A percentile compares a stretch with the other conserved stretches of the same genome.
phyloP scores from a whole-genome alignment of 2,888 invertebrate genomes.

The Melangyna quadrimaculata region DNA sequence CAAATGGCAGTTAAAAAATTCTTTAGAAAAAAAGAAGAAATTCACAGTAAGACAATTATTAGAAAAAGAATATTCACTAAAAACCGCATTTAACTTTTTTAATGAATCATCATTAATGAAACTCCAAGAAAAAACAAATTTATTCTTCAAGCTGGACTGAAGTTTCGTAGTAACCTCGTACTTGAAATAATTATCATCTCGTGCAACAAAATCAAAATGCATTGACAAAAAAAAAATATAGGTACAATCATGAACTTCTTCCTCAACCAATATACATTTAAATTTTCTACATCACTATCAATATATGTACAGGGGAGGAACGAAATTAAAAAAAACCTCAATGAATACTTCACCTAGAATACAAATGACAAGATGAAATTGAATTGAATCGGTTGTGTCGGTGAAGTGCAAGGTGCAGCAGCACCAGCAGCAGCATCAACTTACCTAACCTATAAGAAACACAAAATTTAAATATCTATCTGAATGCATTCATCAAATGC shows the following conservation, averaged over 20 bases:
- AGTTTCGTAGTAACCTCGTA: slow-evolving; percentile 60
- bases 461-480: slow-evolving; percentile 50
- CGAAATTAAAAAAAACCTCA: slow-evolving; percentile 32
- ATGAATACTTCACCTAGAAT: slow-evolving; percentile 62
- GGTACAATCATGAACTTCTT: slow-evolving; percentile 27
- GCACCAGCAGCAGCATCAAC: slow-evolving; percentile 56
- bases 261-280: slow-evolving; percentile 35
- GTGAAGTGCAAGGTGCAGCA: slow-evolving; percentile 56
- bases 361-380: slow-evolving; percentile 66
- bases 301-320: neutral
- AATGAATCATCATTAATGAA: neutral
- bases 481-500: slow-evolving; percentile 64
- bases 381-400: slow-evolving; percentile 42
- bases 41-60: neutral
- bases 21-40: neutral
- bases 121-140: neutral
- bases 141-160: slow-evolving; percentile 36
- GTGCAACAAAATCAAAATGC: slow-evolving; percentile 30
- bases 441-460: slow-evolving; percentile 19
- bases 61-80: neutral
- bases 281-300: slow-evolving; percentile 4
- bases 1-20: neutral
- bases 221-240: neutral
- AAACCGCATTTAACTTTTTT: neutral
- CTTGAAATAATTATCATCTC: slow-evolving; percentile 63